These are phyloP conservation scores for Acanthococcus lagerstroemiae DNA, from an alignment of 2,888 invertebrate species.

Conservation along the genomic window DNA sequence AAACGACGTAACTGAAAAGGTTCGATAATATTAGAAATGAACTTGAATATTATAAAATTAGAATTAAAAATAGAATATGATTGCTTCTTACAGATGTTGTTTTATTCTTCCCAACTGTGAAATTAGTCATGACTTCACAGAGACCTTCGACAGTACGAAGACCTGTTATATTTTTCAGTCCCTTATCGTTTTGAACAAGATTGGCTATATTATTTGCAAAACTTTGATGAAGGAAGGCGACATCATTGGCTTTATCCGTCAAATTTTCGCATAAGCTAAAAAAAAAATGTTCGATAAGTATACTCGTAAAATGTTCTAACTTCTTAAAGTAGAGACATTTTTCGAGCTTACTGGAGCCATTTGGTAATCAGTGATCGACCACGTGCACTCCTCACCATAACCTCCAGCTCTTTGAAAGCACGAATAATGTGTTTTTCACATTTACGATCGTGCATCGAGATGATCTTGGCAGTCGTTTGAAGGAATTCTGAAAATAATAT, in stretches of 20 bases:
- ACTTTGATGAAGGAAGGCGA: not conserved
- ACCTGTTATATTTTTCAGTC: not conserved
- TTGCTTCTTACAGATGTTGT: not conserved
- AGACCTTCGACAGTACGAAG: not conserved
- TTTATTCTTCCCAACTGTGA: not conserved
- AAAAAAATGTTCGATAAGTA: not conserved
- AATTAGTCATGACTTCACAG: not conserved
- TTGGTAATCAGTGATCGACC: not conserved
- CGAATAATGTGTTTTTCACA: not conserved
- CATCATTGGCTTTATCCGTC: not conserved
- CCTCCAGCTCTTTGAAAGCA: not conserved
- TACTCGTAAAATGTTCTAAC: not conserved
- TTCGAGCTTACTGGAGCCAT: not conserved
- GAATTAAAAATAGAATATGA: too few species aligned
- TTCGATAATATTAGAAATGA: too few species aligned
- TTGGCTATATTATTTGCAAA: not conserved
- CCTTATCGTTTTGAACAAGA: not conserved
- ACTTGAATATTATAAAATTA: too few species aligned
- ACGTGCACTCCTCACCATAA: not conserved
- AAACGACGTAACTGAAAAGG: too few species aligned
- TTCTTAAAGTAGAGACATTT: too few species aligned
- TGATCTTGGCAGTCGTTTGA: not conserved
- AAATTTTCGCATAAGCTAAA: conserved; percentile 1
- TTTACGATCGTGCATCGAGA: not conserved
- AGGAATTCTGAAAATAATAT: not conserved